These are phyloP conservation scores for Sinodicranocentrus sp. DNA, from an alignment of 2,888 invertebrate species.

Conservation along the genomic window DNA sequence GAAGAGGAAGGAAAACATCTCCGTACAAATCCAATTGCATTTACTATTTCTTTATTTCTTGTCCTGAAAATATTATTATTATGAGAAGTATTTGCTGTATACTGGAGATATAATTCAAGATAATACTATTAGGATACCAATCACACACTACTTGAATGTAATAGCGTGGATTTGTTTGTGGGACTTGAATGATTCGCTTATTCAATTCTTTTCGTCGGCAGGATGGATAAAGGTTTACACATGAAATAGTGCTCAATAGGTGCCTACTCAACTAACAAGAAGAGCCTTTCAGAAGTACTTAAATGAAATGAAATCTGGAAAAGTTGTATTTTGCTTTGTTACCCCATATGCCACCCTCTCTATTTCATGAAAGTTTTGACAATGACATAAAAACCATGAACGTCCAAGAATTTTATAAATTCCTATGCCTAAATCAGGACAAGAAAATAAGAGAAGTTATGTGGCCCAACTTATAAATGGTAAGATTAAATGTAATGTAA, in stretches of 20 bases:
- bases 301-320: background rate
- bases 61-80: background rate
- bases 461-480: no score
- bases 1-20: background rate
- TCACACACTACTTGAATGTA: background rate
- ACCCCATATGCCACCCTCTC: no score
- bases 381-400: no score
- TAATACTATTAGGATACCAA: background rate
- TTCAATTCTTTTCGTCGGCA: background rate
- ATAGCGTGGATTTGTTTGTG: background rate
- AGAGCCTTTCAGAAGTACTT: background rate
- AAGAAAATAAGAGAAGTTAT: no score
- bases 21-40: background rate
- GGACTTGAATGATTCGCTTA: background rate
- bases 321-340: no score
- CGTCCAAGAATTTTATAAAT: no score
- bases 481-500: no score
- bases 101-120: background rate
- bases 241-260: background rate
- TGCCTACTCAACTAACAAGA: background rate
- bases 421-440: no score
- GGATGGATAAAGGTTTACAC: background rate
- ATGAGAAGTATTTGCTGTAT: background rate
- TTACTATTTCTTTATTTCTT: background rate
- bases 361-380: no score